Evolutionary conservation across 2,797 vertebrate genomes (phyloP).

Genomic region (Nothura maculosa): DNA sequence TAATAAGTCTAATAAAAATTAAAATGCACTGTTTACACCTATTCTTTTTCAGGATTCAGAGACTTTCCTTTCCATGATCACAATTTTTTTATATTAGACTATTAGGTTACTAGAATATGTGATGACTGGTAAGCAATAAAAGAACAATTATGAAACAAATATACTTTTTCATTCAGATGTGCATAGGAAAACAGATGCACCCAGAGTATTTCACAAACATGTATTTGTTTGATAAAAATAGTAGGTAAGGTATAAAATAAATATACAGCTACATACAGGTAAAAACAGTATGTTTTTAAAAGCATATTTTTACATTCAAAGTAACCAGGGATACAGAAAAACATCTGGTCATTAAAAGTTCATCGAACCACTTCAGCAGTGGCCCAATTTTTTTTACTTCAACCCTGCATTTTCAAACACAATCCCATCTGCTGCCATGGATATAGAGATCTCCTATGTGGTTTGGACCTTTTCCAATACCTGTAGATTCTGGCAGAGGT

Average conservation of each 20-base stretch:
- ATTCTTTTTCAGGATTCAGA: not conserved
- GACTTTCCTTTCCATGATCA: not conserved
- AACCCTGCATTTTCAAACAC: slow-evolving; percentile 31
- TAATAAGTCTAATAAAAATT: not conserved
- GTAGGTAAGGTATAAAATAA: not conserved
- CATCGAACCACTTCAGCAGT: not conserved
- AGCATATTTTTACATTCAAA: not conserved
- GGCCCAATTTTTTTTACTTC: slow-evolving; percentile 50
- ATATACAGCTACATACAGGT: not conserved
- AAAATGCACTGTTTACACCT: not conserved
- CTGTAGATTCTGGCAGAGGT: not conserved
- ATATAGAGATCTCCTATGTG: not conserved
- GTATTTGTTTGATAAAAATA: not conserved
- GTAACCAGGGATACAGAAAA: slow-evolving; percentile 23
- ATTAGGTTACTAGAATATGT: not conserved
- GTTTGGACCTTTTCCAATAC: slow-evolving; percentile 18
- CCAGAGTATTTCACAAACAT: not conserved
- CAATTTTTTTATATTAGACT: not conserved
- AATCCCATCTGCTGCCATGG: slow-evolving; percentile 31
- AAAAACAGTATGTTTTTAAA: not conserved
- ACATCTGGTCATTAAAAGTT: slow-evolving; percentile 42
- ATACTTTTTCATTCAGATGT: not conserved
- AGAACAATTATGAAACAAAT: not conserved
- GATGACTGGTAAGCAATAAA: not conserved
- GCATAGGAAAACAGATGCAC: not conserved